phyloP scores from a whole-genome alignment of 1,140 invertebrate genomes.

The Drosophila varians region DNA sequence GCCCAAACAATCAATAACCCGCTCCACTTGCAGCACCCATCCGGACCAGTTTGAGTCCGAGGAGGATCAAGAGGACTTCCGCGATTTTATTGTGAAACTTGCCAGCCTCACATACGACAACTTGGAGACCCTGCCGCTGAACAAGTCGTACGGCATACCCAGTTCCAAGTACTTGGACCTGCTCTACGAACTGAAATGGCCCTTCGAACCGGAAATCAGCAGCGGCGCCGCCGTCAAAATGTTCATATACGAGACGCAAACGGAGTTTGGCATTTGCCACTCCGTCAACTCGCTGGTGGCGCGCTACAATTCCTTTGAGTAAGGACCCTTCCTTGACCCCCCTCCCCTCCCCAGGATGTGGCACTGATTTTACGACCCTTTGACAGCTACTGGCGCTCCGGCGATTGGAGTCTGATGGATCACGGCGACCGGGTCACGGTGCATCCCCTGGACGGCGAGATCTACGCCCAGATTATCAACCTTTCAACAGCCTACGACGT shows the following conservation, averaged over 20 bases:
- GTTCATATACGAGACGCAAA: constrained; percentile 85
- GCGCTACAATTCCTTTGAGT: constrained; percentile 86
- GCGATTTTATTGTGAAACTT: constrained; percentile 85
- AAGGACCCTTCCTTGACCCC: constrained; percentile 63
- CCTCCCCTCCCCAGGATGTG: constrained; percentile 19
- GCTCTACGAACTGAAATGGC: constrained; percentile 85
- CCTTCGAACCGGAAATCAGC: constrained; percentile 85
- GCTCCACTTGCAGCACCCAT: constrained; percentile 32
- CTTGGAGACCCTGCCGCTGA: constrained; percentile 84
- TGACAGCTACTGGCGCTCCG: constrained; percentile 85
- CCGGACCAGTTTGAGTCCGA: constrained; percentile 70
- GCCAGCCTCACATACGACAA: constrained; percentile 86
- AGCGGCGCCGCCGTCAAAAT: constrained; percentile 85
- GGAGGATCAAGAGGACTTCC: constrained; percentile 84
- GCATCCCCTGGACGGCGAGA: constrained; percentile 88
- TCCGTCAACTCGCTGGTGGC: constrained; percentile 87
- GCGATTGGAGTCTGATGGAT: constrained; percentile 84
- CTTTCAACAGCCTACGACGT: constrained; percentile 86
- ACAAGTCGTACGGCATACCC: constrained; percentile 84
- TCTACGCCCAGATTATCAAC: constrained; percentile 89
- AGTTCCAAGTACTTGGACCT: constrained; percentile 85
- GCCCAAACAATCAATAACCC: background rate
- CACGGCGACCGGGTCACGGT: constrained; percentile 86
- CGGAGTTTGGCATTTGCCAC: constrained; percentile 88
- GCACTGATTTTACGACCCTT: constrained; percentile 16